Base-by-base conservation (phyloP, 2,113 vertebrate genomes). In the Accipiter cooperii region DNA sequence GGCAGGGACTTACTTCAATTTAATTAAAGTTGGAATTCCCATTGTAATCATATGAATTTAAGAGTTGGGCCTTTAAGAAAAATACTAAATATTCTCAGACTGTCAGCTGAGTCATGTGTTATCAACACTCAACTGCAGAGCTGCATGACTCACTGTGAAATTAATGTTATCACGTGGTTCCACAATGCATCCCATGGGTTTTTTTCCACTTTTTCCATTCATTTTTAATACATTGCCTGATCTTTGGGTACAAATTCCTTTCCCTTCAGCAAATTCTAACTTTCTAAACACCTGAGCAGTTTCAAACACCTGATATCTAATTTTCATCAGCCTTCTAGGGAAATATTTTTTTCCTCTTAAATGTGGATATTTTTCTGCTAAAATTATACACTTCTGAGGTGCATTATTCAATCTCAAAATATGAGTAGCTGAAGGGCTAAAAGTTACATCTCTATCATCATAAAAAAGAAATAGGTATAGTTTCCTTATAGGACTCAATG, bases 1-100 rank as follows among this genome's bases (percentile, higher is more conserved):
- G 87, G 65, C 77, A 89, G 70, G 51, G 70, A 80, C 77, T 92
- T 90, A 38, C 60, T 89, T 87, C 84, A 58, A 73, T 96, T 95
- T 96, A 97, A 97, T 95, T 97, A 88, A 97, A 94, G 36, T 66
- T 83, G 49, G 81, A 95, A 96, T 89, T 97, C 92, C 84, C 2
- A 2, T 74, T 95, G 46, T 92, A 96, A 91, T 93, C 74, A 70
- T 91, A 79, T 69, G 93, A 97, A 97, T 95, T 89, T 92, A 95
- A 89, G 94, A 96, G 78, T 13, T 63, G 38, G 17, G 17, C 20
- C 54, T 91, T 88, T 57, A 54, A 91, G 91, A 85, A 74, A 87
- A 71, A 60, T 6, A 36, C 61, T 82, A 82, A 94, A 85, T 93
- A 94, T 96, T 89, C 92, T 80, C 84, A 94, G 66, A 70, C 66